phyloP scores from a whole-genome alignment of 2,888 invertebrate genomes.

The Gasteruption jaculator region DNA sequence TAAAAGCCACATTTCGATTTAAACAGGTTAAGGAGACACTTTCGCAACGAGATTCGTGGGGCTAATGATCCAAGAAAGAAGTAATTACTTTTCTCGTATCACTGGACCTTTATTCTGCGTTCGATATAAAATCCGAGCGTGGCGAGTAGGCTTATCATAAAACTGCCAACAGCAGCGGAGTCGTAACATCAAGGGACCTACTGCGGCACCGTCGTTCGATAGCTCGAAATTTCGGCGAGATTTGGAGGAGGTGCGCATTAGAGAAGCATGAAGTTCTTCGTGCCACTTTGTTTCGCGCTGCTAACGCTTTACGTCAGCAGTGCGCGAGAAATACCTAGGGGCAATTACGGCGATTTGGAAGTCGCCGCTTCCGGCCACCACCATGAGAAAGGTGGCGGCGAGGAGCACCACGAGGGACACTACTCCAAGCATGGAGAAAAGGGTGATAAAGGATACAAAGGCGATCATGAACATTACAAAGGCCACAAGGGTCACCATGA shows the following conservation, averaged over 20 bases:
- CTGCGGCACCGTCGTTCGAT: conserved; percentile 2
- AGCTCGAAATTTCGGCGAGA: too few species aligned
- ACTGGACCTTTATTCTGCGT: conserved; percentile 34
- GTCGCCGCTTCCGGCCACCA: conserved; percentile 51
- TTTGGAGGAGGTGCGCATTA: too few species aligned
- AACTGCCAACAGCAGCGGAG: conserved; percentile 27
- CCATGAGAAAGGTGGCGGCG: conserved; percentile 63
- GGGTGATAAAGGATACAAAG: conserved; percentile 69
- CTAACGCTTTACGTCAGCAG: conserved; percentile 9
- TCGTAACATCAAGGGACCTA: conserved; percentile 16
- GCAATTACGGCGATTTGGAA: conserved; percentile 55
- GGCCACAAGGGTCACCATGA: conserved; percentile 72
- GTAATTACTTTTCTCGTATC: conserved; percentile 37
- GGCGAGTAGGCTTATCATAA: conserved; percentile 30
- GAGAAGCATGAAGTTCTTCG: too few species aligned
- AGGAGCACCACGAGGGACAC: conserved; percentile 64
- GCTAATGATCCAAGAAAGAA: conserved; percentile 31
- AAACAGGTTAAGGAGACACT: conserved; percentile 44
- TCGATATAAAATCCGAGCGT: conserved; percentile 42
- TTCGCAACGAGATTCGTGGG: conserved; percentile 40
- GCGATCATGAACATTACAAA: conserved; percentile 65
- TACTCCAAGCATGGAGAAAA: conserved; percentile 65
- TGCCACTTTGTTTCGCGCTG: conserved; percentile 9
- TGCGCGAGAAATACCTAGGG: conserved; percentile 54
- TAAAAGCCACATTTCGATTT: conserved; percentile 30